Evolutionary conservation across 2,113 vertebrate species (phyloP).

Genomic region (Amphilophus citrinellus): DNA sequence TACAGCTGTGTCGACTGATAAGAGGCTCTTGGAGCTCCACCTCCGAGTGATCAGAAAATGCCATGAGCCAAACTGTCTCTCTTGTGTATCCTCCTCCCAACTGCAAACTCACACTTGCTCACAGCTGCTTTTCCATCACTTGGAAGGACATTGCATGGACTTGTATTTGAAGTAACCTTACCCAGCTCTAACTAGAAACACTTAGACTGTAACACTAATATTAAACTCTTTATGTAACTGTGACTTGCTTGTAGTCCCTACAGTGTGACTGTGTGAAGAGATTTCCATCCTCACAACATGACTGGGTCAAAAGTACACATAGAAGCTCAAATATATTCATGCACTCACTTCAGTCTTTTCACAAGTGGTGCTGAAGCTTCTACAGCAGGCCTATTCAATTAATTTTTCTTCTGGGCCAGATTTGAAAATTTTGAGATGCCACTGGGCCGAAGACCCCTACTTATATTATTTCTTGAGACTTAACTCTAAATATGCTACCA

Average conservation of each 20-base stretch:
- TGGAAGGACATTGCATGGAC: background rate
- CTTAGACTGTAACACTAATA: background rate
- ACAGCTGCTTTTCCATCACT: background rate
- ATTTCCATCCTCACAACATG: background rate
- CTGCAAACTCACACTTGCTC: background rate
- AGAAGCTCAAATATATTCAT: background rate
- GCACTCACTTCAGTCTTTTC: background rate
- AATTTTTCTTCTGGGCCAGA: too few relatives aligned
- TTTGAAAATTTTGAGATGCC: too few relatives aligned
- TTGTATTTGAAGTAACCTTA: background rate
- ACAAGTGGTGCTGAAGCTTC: background rate
- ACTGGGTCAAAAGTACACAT: background rate
- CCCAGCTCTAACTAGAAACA: background rate
- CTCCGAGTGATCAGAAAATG: constrained; percentile 45
- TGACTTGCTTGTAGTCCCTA: background rate
- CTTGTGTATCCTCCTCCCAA: background rate
- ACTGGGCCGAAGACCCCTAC: too few relatives aligned
- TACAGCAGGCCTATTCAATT: too few relatives aligned
- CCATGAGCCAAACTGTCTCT: constrained; percentile 9
- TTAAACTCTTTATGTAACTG: background rate
- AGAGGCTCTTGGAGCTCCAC: constrained; percentile 55
- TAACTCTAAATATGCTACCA: too few relatives aligned
- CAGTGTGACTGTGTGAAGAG: background rate
- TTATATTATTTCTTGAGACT: too few relatives aligned
- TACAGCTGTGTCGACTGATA: constrained; percentile 64